Evolutionary conservation across 2,888 invertebrate genomes (phyloP).

Genomic region (Drosophila mettleri): DNA sequence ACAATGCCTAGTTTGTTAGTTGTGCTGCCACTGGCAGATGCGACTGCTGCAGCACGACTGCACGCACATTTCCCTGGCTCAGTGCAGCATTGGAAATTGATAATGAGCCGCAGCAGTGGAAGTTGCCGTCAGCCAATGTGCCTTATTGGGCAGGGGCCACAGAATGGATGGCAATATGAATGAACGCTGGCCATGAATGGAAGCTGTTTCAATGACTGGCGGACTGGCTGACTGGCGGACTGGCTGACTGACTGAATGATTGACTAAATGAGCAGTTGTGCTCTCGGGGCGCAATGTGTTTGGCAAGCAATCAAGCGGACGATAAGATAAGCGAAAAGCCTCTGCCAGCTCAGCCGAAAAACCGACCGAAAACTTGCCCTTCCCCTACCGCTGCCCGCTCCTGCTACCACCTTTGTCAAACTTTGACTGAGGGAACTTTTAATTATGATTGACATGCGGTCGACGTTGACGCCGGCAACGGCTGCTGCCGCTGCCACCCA

Average conservation of each 20-base stretch:
- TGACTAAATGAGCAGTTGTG: constrained; percentile 43
- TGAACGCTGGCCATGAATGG: constrained; percentile 36
- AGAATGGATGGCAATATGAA: constrained; percentile 37
- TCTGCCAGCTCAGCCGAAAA: constrained; percentile 33
- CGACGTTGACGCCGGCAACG: constrained; percentile 32
- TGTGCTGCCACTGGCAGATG: constrained; percentile 60
- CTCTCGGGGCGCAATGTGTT: constrained; percentile 40
- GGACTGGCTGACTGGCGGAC: constrained; percentile 21
- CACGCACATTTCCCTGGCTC: constrained; percentile 56
- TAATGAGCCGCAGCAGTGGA: constrained; percentile 64
- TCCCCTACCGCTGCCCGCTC: neutral
- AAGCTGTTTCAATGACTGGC: constrained; percentile 20
- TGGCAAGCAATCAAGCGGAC: constrained; percentile 71
- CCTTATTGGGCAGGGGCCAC: constrained; percentile 59
- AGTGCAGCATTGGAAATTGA: constrained; percentile 72
- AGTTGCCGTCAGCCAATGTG: constrained; percentile 9
- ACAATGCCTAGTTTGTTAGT: constrained; percentile 53
- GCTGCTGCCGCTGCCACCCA: constrained; percentile 51
- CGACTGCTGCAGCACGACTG: constrained; percentile 51
- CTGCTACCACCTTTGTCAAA: neutral
- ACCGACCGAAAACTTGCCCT: constrained; percentile 1
- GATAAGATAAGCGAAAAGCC: constrained; percentile 67
- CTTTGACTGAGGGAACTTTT: constrained; percentile 56
- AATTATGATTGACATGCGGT: constrained; percentile 80
- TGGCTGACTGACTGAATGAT: constrained; percentile 20